phyloP scores from a whole-genome alignment of 2,797 vertebrate genomes.

The Etheostoma perlongum region DNA sequence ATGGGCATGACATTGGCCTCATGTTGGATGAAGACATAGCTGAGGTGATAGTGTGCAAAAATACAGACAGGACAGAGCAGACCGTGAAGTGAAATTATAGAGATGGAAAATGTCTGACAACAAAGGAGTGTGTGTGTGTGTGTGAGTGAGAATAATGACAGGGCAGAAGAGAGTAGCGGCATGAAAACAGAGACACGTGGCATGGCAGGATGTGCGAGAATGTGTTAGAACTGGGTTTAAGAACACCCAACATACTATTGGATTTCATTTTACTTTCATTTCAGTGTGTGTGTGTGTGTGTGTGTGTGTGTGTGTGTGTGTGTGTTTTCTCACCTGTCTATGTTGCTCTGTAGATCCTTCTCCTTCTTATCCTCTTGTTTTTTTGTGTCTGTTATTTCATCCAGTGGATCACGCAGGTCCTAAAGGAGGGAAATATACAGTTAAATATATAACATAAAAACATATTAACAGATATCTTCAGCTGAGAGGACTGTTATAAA shows the following conservation, averaged over 20 bases:
- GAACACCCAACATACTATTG: not conserved
- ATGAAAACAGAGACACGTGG: conserved; percentile 27
- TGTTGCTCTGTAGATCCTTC: conserved; percentile 68
- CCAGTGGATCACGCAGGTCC: conserved; percentile 85
- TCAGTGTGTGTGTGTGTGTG: not conserved
- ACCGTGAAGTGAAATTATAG: not conserved
- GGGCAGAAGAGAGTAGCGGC: not conserved
- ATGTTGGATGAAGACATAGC: conserved; percentile 49
- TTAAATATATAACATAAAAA: not conserved
- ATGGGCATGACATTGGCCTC: conserved; percentile 30
- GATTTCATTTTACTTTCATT: not conserved
- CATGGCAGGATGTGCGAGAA: not conserved
- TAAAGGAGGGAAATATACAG: conserved; percentile 42
- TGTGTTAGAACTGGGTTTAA: not conserved
- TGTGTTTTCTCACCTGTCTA: conserved; percentile 78
- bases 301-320: no score
- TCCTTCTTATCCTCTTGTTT: conserved; percentile 68
- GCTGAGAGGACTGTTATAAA: not conserved
- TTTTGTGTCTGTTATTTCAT: conserved; percentile 74
- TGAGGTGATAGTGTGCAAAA: conserved; percentile 27
- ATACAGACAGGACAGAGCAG: conserved; percentile 19
- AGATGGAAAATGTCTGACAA: not conserved
- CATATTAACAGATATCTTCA: not conserved
- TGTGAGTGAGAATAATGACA: not conserved
- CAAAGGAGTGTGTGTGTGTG: not conserved